A percentile compares a stretch with the other conserved stretches of the same genome.
Conservation (phyloP, 2,888 invertebrate genomes). For the Parnassius mnemosyne region DNA sequence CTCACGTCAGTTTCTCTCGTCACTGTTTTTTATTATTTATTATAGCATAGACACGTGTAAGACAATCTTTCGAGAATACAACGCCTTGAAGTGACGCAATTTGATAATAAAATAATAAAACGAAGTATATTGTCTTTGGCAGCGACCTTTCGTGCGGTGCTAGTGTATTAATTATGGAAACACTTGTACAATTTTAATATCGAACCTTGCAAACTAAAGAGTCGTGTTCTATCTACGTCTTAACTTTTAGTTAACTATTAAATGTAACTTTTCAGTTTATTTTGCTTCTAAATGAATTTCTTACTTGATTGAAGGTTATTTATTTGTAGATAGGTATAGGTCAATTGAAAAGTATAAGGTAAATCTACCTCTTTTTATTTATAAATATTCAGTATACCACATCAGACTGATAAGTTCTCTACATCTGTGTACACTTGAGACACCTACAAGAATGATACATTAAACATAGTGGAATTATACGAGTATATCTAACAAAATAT, state of each 20-base stretch:
- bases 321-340: no score
- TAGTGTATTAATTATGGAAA: slow-evolving; percentile 34
- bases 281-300: background rate
- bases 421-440: no score
- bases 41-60: background rate
- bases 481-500: no score
- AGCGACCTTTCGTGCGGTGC: slow-evolving; percentile 30
- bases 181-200: slow-evolving; percentile 35
- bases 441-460: no score
- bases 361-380: no score
- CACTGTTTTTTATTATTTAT: background rate
- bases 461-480: no score
- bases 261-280: background rate
- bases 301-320: no score
- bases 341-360: no score
- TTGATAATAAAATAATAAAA: slow-evolving; percentile 15
- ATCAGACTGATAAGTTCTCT: no score
- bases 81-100: slow-evolving; percentile 12
- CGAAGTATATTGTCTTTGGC: slow-evolving; percentile 28
- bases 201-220: slow-evolving; percentile 23
- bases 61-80: slow-evolving; percentile 5
- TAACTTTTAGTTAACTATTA: slow-evolving; percentile 5
- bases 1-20: slow-evolving; percentile 24
- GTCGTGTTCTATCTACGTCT: slow-evolving; percentile 17
- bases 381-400: no score